Evolutionary conservation across 2,888 invertebrate genomes (phyloP).

Genomic region (Achlya flavicornis): DNA sequence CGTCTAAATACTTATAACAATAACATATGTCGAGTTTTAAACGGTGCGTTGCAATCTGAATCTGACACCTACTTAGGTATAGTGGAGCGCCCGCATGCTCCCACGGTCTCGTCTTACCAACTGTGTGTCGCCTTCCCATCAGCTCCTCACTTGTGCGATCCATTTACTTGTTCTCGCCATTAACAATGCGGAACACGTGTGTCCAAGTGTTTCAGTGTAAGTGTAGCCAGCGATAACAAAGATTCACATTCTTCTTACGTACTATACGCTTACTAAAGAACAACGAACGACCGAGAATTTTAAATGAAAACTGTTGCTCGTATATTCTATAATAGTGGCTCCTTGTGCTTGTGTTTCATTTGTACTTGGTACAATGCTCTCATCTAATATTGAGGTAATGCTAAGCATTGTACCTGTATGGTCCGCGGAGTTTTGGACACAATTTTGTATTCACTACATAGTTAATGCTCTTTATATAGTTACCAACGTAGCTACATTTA

Average conservation of each 20-base stretch:
- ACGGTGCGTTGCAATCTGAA: slow-evolving; percentile 3
- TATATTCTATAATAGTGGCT: background rate
- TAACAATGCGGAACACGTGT: slow-evolving; percentile 73
- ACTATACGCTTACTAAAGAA: background rate
- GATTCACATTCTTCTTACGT: slow-evolving; percentile 21
- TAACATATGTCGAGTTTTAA: background rate
- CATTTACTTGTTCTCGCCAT: slow-evolving; percentile 51
- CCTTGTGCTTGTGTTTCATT: background rate
- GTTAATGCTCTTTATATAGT: too few species aligned
- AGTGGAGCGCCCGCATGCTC: slow-evolving; percentile 62
- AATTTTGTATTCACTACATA: too few species aligned
- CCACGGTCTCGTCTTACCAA: slow-evolving; percentile 69
- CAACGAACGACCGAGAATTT: slow-evolving; percentile 2
- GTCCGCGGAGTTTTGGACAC: background rate
- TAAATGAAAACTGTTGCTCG: background rate
- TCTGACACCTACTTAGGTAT: background rate
- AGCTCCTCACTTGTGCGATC: slow-evolving; percentile 47
- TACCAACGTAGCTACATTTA: too few species aligned
- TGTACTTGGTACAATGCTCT: background rate
- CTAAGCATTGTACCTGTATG: background rate
- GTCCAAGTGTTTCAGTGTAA: slow-evolving; percentile 39
- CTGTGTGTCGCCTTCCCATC: slow-evolving; percentile 44
- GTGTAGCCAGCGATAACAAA: slow-evolving; percentile 31
- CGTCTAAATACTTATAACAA: background rate
- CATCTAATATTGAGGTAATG: background rate